Base-by-base conservation (phyloP, 2,113 vertebrate genomes). In the Bufo gargarizans region DNA sequence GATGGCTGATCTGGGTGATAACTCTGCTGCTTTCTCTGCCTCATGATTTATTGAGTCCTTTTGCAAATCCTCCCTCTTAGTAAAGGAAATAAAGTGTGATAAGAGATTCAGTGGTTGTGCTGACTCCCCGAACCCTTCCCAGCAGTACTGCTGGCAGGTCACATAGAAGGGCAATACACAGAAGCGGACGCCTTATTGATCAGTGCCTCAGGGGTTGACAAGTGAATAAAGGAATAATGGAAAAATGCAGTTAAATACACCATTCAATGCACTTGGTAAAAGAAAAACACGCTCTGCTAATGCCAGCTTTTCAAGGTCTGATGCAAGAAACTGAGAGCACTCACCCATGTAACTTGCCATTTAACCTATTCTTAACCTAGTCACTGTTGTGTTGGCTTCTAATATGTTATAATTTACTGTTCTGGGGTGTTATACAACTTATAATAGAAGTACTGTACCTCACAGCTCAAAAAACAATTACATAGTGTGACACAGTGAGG, bases 211-310 rank as follows among this genome's bases (percentile, higher is more conserved):
- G 77, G 77, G 86, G 85, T 79, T 77, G 71, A 65, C 74, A 87
- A 80, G 59, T 78, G 77, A 87, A 87, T 79, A 87, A 87, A 79
- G 77, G 77, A 87, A 87, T 87, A 87, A 87, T 87, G 81, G 56
- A 87, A 69, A 80, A 67, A 80, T 81, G 61, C 63, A 67, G 86
- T 79, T 69, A 71, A 87, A 87, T 87, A 78, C 74, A 19, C 58
- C 47, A 86, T 87, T 87, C 86, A 87, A 55, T 43, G 59, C 6
- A 19, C 86, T 80, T 80, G 50, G 63, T 87, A 80, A 87, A 81
- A 77, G 61, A 69, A 80, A 87, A 87, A 69, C 61, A 80, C 47
- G 77, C 85, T 86, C 76, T 7, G n/a, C 84, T 86, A 86, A 87
- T 80, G n/a, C 65, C 77, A 87, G 63, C 86, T 20, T 20, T 81